Base-by-base conservation (phyloP, 2,113 vertebrate genomes). In the Tor tambroides region DNA sequence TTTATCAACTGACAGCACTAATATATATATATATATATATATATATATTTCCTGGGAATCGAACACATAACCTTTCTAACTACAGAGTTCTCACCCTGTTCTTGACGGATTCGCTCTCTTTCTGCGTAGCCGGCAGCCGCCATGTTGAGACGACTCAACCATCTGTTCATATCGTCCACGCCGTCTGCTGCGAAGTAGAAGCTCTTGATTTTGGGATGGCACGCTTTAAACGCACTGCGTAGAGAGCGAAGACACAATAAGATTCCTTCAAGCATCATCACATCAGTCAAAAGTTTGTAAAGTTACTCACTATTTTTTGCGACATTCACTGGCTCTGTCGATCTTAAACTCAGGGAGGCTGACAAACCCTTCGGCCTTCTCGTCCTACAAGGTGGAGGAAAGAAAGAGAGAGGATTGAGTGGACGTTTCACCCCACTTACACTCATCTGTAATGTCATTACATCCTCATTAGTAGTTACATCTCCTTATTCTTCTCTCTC, bases 141-240 rank as follows among this genome's bases (percentile, higher is more conserved):
- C 96, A 98, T 96, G 92, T 97, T 98, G 91, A 99, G 96, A 93
- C 98, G 96, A 92, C 98, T 99, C 92, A 99, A 95, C 98, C 98
- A 99, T 91, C 98, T 97, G 94, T 97, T 98, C 97, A 99, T 98
- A 93, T 99, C 98, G 92, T 99, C 98, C 93, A 98, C 96, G 92
- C 98, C 97, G 92, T 99, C 98, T 84, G 98, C 98, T 86, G 98
- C 98, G 93, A 99, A 99, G 94, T 99, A 99, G 95, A 99, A 99
- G 90, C 97, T 99, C 96, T 99, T 99, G 94, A 99, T 99, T 95
- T 99, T 99, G 87, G 98, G 98, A 94, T 99, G 98, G 92, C 97
- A 99, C 88, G 98, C 98, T 95, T 99, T 99, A 95, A 99, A 99
- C 87, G 98, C 98, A 87, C 98, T 99, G 94, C 28, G 11, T 74